phyloP scores from a whole-genome alignment of 2,113 vertebrate genomes.

The Centropus unirufus region DNA sequence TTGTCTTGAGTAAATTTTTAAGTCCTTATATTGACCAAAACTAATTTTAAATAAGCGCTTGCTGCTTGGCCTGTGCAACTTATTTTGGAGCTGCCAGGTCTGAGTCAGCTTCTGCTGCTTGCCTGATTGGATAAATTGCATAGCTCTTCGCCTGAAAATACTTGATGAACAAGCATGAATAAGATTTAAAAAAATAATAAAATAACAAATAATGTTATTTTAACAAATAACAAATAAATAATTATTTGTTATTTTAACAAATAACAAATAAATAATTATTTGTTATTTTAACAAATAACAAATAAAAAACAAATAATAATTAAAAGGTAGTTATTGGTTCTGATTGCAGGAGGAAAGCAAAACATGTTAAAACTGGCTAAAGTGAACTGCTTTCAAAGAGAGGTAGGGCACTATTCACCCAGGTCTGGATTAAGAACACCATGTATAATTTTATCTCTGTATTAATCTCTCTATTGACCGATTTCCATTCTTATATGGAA shows the following conservation, averaged over 20 bases:
- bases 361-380: neutral
- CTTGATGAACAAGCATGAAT: neutral
- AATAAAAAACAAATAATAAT: no score
- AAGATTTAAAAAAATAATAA: neutral
- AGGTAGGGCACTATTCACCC: neutral
- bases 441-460: neutral
- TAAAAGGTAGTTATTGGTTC: neutral
- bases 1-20: conserved; percentile 21
- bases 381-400: neutral
- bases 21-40: neutral
- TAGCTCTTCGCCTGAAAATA: neutral
- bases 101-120: neutral
- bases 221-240: no score
- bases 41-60: neutral
- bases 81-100: neutral
- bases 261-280: no score
- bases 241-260: no score
- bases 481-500: neutral
- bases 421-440: neutral
- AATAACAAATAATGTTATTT: no score
- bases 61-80: neutral
- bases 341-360: neutral
- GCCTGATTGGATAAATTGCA: neutral
- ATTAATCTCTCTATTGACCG: neutral
- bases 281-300: no score